Evolutionary conservation across 2,113 vertebrate genomes (phyloP).

Genomic region (Scytalopus superciliaris): DNA sequence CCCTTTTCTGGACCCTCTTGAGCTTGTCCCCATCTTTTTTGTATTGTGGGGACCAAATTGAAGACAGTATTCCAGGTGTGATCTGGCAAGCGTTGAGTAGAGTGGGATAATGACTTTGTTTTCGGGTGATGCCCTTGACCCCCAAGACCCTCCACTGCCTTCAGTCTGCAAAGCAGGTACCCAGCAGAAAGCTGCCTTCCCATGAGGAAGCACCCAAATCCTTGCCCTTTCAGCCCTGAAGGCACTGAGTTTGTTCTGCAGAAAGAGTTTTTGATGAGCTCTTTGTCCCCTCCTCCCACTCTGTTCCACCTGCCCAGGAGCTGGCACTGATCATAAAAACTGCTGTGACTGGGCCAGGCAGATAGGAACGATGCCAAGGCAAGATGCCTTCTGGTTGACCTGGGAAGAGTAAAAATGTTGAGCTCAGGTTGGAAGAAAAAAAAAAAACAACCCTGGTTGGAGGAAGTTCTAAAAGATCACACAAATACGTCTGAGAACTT

Average conservation of each 20-base stretch:
- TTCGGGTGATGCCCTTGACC: not conserved
- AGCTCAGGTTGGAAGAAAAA: not conserved
- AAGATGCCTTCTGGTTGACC: not conserved
- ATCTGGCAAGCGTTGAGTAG: not conserved
- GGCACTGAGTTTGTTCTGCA: not conserved
- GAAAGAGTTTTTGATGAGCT: not conserved
- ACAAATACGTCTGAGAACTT: not conserved
- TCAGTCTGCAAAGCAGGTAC: not conserved
- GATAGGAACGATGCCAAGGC: not conserved
- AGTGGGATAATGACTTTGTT: not conserved
- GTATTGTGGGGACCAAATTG: not conserved
- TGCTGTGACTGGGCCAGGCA: not conserved
- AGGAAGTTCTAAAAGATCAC: not conserved
- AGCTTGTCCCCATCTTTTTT: not conserved
- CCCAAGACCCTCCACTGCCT: not conserved
- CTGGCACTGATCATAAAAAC: not conserved
- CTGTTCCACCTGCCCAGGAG: accelerated
- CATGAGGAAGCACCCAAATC: not conserved
- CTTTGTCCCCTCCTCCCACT: accelerated
- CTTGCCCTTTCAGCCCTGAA: not conserved
- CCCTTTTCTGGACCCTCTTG: not conserved
- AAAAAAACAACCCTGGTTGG: not conserved
- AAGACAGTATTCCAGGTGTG: not conserved
- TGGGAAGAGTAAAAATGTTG: not conserved
- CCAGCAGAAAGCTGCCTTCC: not conserved